Percentiles rank a stretch among this genome's conserved stretches.
Conservation (phyloP, 2,797 vertebrate genomes). For the Pagetopsis macropterus region DNA sequence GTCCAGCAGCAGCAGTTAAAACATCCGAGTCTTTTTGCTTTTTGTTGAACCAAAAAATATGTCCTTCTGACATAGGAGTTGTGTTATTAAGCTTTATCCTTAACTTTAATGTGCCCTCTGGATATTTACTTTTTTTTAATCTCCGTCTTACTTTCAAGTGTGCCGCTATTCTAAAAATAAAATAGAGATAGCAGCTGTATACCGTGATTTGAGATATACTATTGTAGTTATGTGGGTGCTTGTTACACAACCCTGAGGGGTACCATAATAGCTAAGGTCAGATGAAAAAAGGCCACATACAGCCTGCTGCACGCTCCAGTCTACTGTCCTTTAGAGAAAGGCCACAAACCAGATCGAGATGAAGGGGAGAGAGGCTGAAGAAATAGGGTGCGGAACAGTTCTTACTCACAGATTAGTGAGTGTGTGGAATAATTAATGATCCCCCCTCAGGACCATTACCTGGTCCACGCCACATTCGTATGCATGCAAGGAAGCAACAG, state of each 20-base stretch:
- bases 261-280: constrained; percentile 68
- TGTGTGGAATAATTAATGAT: constrained; percentile 66
- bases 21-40: neutral
- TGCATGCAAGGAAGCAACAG: constrained; percentile 40
- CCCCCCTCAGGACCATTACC: constrained; percentile 59
- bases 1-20: no score
- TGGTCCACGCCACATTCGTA: constrained; percentile 50
- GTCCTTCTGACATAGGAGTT: constrained; percentile 31
- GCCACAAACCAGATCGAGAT: constrained; percentile 53
- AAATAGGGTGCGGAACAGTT: constrained; percentile 37
- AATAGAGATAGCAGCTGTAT: constrained; percentile 35
- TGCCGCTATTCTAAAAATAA: constrained; percentile 55
- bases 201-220: constrained; percentile 48
- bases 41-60: constrained; percentile 4
- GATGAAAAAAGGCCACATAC: constrained; percentile 62
- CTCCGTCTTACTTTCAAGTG: neutral
- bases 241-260: constrained; percentile 56
- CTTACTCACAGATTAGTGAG: constrained; percentile 62
- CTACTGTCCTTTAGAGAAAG: constrained; percentile 70
- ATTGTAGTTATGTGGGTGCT: constrained; percentile 47
- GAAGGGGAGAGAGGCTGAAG: constrained; percentile 18
- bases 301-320: constrained; percentile 40
- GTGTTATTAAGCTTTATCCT: constrained; percentile 27
- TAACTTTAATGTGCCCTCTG: constrained; percentile 31
- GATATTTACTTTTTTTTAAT: constrained; percentile 26